Percentiles rank a stretch among this genome's conserved stretches.
These are phyloP conservation scores for Acanthacorydalis orientalis DNA, from an alignment of 2,888 invertebrate species.

Conservation along the genomic window DNA sequence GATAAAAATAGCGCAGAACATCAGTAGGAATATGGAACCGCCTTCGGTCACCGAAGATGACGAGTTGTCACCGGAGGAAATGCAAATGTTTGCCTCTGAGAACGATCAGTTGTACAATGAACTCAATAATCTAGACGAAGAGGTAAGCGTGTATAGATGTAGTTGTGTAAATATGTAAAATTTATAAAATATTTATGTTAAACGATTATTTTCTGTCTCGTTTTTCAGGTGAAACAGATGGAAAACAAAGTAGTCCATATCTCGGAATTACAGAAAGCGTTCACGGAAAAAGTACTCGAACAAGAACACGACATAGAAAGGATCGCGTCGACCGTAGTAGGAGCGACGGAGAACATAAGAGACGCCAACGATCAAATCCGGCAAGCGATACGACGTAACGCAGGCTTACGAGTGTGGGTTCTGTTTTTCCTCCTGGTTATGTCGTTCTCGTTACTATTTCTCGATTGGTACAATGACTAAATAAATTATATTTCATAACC, in stretches of 20 bases:
- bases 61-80: slow-evolving; percentile 65
- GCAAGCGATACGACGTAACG: slow-evolving; percentile 93
- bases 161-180: too few relatives aligned
- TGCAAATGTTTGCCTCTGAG: slow-evolving; percentile 86
- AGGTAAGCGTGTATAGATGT: too few relatives aligned
- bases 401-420: slow-evolving; percentile 85
- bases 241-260: slow-evolving; percentile 90
- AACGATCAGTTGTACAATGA: slow-evolving; percentile 77
- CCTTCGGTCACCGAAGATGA: slow-evolving; percentile 29
- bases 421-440: slow-evolving; percentile 90
- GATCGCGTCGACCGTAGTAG: slow-evolving; percentile 74
- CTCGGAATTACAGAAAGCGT: slow-evolving; percentile 85
- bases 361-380: slow-evolving; percentile 95
- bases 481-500: not conserved
- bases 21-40: slow-evolving; percentile 1
- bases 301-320: slow-evolving; percentile 89
- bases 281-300: slow-evolving; percentile 87
- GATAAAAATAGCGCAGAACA: slow-evolving; percentile 6
- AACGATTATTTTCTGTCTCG: too few relatives aligned
- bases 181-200: too few relatives aligned
- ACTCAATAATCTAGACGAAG: slow-evolving; percentile 74
- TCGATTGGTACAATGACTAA: slow-evolving; percentile 97
- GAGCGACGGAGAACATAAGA: slow-evolving; percentile 87
- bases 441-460: slow-evolving; percentile 87
- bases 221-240: slow-evolving; percentile 48